Conservation (phyloP, 2,888 invertebrate genomes). For the Diaprepes abbreviatus region DNA sequence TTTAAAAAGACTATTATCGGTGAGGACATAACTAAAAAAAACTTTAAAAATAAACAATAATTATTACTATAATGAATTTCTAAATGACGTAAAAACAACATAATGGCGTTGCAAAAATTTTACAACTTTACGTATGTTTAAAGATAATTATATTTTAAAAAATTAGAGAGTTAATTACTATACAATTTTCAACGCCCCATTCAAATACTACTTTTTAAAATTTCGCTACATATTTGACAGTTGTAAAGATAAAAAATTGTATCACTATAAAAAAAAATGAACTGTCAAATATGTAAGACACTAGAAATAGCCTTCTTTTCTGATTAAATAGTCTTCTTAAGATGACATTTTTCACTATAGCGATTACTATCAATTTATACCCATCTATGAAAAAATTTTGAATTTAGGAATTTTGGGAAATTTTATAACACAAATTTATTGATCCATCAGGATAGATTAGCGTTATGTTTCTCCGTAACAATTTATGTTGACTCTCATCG, state of each 20-base stretch:
- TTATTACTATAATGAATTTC: slow-evolving; percentile 6
- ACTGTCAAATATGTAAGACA: slow-evolving; percentile 1
- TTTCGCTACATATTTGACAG: neutral
- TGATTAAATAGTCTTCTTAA: no score
- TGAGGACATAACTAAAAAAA: slow-evolving; percentile 11
- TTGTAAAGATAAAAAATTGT: neutral
- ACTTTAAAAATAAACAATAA: slow-evolving; percentile 4
- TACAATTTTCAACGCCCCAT: slow-evolving; percentile 6
- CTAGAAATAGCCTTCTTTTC: no score
- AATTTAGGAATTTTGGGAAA: no score
- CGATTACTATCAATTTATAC: no score
- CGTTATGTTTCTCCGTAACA: no score
- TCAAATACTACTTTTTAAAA: neutral
- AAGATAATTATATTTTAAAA: slow-evolving; percentile 5
- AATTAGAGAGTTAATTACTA: slow-evolving; percentile 13
- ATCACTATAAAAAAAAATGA: neutral
- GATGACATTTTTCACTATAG: no score
- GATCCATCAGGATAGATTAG: no score
- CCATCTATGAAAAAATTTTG: no score
- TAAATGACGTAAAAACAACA: neutral
- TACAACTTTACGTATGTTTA: slow-evolving; percentile 1
- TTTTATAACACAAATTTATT: no score
- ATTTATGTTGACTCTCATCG: no score
- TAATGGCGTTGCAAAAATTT: slow-evolving; percentile 12
- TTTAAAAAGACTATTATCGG: neutral